Percentiles rank a stretch among this genome's conserved stretches.
Evolutionary conservation across 2,113 vertebrate genomes (phyloP).

Genomic region (Oostethus manadensis): DNA sequence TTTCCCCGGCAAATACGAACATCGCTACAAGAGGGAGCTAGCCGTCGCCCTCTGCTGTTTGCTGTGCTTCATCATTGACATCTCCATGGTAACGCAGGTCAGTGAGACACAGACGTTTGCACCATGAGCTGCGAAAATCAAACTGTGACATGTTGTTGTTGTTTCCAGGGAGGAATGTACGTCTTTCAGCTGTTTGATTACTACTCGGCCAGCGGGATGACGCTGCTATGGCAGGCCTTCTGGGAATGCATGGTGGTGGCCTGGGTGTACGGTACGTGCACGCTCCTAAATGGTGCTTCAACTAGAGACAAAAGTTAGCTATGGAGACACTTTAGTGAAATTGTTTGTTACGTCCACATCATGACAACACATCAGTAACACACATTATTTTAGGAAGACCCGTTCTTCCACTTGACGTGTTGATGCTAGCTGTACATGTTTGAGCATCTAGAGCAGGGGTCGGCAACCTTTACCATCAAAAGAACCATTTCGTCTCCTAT

Average conservation of each 20-base stretch:
- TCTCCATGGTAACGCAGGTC: constrained; percentile 82
- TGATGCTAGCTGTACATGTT: too few species aligned
- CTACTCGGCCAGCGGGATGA: constrained; percentile 82
- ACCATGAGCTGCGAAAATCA: neutral
- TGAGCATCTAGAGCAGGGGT: too few species aligned
- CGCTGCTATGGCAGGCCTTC: constrained; percentile 79
- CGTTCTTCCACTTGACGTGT: too few species aligned
- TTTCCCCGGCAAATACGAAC: constrained; percentile 64
- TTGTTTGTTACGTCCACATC: too few species aligned
- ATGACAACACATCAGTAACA: too few species aligned
- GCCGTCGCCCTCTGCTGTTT: constrained; percentile 71
- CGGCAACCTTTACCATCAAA: too few species aligned
- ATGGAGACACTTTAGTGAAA: too few species aligned
- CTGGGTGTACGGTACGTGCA: constrained; percentile 77
- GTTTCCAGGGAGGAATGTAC: constrained; percentile 76
- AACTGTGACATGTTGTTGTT: neutral
- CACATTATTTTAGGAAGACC: too few species aligned
- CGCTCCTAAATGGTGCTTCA: neutral
- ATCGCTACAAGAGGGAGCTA: constrained; percentile 71
- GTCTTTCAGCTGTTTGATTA: constrained; percentile 83
- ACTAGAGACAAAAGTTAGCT: too few species aligned
- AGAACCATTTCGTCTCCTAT: too few species aligned
- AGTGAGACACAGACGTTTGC: constrained; percentile 19
- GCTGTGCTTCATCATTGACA: constrained; percentile 76
- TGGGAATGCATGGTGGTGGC: constrained; percentile 80